A percentile compares a stretch with the other conserved stretches of the same genome.
Evolutionary conservation across 53 echinoderm and acorn worm genomes (phyloP).

Genomic region (Apostichopus leukothele): DNA sequence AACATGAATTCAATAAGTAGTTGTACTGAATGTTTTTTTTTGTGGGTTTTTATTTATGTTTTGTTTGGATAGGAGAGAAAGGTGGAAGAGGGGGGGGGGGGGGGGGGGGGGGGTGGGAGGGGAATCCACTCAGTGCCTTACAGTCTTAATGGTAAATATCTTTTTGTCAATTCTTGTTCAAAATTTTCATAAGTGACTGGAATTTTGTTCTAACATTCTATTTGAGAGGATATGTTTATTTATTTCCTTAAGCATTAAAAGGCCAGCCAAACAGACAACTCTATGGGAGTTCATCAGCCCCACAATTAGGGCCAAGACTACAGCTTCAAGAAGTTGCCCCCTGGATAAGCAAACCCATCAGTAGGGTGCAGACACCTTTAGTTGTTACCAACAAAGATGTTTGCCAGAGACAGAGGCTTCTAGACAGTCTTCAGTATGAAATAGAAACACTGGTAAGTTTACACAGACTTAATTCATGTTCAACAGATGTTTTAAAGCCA

Average conservation of each 20-base stretch:
- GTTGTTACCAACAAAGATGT: conserved; percentile 69
- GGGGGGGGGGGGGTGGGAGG: too few relatives aligned
- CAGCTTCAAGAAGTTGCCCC: neutral
- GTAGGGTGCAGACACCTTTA: conserved; percentile 56
- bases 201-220: too few relatives aligned
- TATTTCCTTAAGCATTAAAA: neutral
- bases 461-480: neutral
- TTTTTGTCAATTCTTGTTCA: too few relatives aligned
- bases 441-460: conserved; percentile 91
- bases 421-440: conserved; percentile 94
- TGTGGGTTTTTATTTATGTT: too few relatives aligned
- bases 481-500: neutral
- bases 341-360: neutral
- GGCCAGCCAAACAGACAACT: neutral
- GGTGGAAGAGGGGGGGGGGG: too few relatives aligned
- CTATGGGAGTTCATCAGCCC: neutral
- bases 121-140: too few relatives aligned
- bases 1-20: too few relatives aligned
- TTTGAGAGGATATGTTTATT: neutral
- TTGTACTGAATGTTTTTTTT: too few relatives aligned
- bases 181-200: too few relatives aligned
- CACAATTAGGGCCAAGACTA: neutral
- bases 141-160: too few relatives aligned
- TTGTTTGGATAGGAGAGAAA: too few relatives aligned
- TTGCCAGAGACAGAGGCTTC: conserved; percentile 68